phyloP scores from a whole-genome alignment of 2,888 invertebrate species.

The Melolontha melolontha region DNA sequence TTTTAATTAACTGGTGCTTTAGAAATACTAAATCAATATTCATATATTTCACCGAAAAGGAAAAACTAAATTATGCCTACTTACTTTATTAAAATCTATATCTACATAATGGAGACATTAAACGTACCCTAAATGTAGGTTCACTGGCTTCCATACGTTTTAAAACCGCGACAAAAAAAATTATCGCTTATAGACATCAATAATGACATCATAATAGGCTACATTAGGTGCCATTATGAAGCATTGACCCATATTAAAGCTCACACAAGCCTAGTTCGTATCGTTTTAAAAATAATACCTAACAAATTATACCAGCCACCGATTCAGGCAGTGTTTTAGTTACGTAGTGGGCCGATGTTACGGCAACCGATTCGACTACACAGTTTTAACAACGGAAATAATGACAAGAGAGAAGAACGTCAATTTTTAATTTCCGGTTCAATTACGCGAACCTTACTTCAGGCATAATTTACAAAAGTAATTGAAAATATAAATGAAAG shows the following conservation, averaged over 20 bases:
- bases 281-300: slow-evolving; percentile 8
- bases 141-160: slow-evolving; percentile 14
- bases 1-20: background rate
- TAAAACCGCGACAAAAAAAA: slow-evolving; percentile 23
- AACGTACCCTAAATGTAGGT: slow-evolving; percentile 4
- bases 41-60: background rate
- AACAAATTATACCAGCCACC: slow-evolving; percentile 5
- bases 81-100: slow-evolving; percentile 11
- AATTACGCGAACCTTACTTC: background rate
- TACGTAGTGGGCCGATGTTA: too few species aligned
- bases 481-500: too few species aligned
- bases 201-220: slow-evolving; percentile 28
- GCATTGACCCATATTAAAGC: slow-evolving; percentile 24
- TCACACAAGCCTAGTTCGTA: slow-evolving; percentile 5
- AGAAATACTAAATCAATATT: too few species aligned
- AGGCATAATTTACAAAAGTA: too few species aligned
- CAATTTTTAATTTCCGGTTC: slow-evolving; percentile 31
- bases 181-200: slow-evolving; percentile 29
- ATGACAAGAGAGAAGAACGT: slow-evolving; percentile 3
- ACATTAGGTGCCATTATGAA: slow-evolving; percentile 28
- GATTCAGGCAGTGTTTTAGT: background rate
- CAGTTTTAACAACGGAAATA: too few species aligned
- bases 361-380: too few species aligned
- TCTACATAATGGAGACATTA: slow-evolving; percentile 15
- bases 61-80: slow-evolving; percentile 1